phyloP scores from a whole-genome alignment of 2,113 vertebrate genomes.

The Tupaia chinensis region DNA sequence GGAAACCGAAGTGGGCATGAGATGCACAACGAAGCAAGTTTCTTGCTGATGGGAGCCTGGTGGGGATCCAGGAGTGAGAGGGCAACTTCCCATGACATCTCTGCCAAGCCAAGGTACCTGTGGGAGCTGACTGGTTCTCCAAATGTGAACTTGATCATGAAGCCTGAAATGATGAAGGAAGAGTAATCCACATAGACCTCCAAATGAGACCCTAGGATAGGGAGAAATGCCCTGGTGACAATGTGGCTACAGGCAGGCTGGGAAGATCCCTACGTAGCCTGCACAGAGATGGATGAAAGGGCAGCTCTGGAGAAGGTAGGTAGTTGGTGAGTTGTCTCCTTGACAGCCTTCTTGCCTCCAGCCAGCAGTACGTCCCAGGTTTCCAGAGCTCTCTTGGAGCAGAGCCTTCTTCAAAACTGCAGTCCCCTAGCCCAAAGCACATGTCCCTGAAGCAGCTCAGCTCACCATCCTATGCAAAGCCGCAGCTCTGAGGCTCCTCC shows the following conservation, averaged over 20 bases:
- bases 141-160: neutral
- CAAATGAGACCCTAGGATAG: neutral
- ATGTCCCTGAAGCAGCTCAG: neutral
- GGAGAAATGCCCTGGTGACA: neutral
- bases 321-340: no score
- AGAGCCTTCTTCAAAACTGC: neutral
- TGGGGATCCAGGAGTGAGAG: neutral
- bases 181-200: neutral
- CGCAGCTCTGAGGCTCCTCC: accelerated
- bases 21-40: no score
- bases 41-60: no score
- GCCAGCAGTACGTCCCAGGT: neutral
- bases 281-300: neutral
- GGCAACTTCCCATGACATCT: neutral
- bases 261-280: no score
- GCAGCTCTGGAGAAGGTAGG: neutral
- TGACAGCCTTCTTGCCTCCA: neutral
- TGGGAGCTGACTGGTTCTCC: neutral
- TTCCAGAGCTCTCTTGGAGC: neutral
- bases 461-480: no score
- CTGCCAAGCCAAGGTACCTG: neutral
- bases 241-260: no score
- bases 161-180: neutral
- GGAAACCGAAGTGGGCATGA: no score
- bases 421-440: accelerated